Evolutionary conservation across 2,797 vertebrate genomes (phyloP), one percentile per base, ranked within the genome.

Genomic region (Falco novaeseelandiae): DNA sequence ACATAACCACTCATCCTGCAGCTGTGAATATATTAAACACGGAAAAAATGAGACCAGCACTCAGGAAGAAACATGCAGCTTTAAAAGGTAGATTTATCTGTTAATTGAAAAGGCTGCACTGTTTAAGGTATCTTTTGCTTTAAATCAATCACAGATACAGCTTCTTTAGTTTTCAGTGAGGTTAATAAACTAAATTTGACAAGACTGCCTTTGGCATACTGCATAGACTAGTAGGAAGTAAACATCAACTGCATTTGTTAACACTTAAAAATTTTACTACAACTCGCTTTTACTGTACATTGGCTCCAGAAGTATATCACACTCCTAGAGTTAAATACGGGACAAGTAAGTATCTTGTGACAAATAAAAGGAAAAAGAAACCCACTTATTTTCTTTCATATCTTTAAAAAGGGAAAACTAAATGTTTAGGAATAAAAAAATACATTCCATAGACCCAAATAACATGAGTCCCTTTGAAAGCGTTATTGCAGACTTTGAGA

Each of bases 321-420:
- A 54, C 40, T 22, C 58, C 19, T 51, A 58, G 29, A 66, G 20
- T 51, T 51, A 72, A 90, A 83, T 19, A 88, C 0, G 6, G 30
- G 11, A 61, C 51, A 87, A 79, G 30, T 26, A 83, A 38, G 14
- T 22, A 69, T 19, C 17, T 54, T 32, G 10, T 22, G 42, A 88
- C 13, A 89, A 70, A 58, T 25, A 46, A 58, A 80, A 38, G 2
- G 44, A 52, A 76, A 71, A 87, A 27, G 7, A 48, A 90, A 74
- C 46, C 1, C 6, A 44, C 7, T 58, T 8, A 3, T 0, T 3
- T 40, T 59, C 70, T 44, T 65, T 32, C 1, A 29, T 25, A 3
- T 79, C 36, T 74, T 51, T 66, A 34, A 70, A 84, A 76, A 46
- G 9, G 5, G 26, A 76, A 77, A 87, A 23, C 3, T 8, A 51